Evolutionary conservation across 1,140 invertebrate species (phyloP).

Genomic region (Lordiphosa clarofinis): DNA sequence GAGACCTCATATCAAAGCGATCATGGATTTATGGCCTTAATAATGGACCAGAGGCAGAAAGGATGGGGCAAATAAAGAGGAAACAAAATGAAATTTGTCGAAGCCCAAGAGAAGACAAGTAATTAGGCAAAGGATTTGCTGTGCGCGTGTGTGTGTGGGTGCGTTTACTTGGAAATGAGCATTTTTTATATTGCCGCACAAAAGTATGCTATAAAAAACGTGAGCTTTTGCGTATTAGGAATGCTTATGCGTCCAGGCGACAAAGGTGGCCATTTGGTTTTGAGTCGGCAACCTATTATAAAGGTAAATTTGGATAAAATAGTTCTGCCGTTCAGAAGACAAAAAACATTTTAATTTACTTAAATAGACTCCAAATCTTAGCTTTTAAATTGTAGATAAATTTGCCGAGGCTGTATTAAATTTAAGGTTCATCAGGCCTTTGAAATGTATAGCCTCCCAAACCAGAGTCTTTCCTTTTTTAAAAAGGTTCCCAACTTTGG

Average conservation of each 20-base stretch:
- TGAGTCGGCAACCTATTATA: no score
- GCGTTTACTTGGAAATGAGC: slow-evolving; percentile 26
- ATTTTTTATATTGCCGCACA: slow-evolving; percentile 25
- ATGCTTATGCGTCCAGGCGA: slow-evolving; percentile 17
- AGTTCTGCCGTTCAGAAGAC: no score
- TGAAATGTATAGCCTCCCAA: no score
- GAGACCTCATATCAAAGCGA: slow-evolving; percentile 72
- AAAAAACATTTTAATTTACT: neutral
- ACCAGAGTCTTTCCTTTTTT: no score
- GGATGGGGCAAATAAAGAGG: slow-evolving; percentile 29
- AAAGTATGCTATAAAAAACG: slow-evolving; percentile 50
- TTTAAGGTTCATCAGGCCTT: no score
- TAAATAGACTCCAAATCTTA: neutral
- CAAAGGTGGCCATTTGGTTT: slow-evolving; percentile 13
- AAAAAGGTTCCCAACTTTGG: no score
- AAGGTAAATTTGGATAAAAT: no score
- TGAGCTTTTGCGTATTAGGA: slow-evolving; percentile 28
- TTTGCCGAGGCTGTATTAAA: neutral
- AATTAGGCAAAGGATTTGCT: slow-evolving; percentile 72
- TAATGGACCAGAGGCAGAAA: slow-evolving; percentile 45
- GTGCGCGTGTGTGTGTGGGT: slow-evolving; percentile 8
- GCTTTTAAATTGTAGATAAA: neutral
- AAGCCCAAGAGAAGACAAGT: slow-evolving; percentile 63
- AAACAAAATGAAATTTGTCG: slow-evolving; percentile 32
- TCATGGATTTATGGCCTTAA: slow-evolving; percentile 77